Percentiles rank a stretch among this genome's conserved stretches.
These are phyloP conservation scores for Eutolmus rufibarbis DNA, from an alignment of 2,888 invertebrate species.

Conservation along the genomic window DNA sequence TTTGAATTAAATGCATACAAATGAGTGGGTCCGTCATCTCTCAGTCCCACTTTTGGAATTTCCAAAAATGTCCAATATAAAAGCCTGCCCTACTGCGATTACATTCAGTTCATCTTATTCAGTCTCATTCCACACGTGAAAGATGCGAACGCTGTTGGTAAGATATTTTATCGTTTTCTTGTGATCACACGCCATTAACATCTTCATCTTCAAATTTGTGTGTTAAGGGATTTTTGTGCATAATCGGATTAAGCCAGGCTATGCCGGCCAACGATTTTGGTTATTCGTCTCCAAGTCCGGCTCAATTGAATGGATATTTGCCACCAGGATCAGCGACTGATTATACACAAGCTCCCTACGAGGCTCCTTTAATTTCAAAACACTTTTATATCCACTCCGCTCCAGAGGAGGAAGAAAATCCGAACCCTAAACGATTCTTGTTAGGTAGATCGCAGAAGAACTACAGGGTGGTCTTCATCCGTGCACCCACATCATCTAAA, in stretches of 20 bases:
- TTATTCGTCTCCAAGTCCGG: neutral
- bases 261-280: constrained; percentile 3
- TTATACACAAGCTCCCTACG: constrained; percentile 7
- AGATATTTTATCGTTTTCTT: neutral
- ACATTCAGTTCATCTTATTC: neutral
- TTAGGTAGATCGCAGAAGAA: constrained; percentile 60
- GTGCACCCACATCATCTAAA: constrained; percentile 54
- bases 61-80: neutral
- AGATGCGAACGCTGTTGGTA: constrained; percentile 22
- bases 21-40: neutral
- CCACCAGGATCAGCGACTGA: constrained; percentile 34
- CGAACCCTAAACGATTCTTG: constrained; percentile 30
- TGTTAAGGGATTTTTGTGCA: constrained; percentile 27
- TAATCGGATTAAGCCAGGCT: constrained; percentile 34
- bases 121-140: neutral
- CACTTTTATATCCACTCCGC: constrained; percentile 62
- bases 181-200: neutral
- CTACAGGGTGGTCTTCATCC: constrained; percentile 62
- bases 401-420: constrained; percentile 58
- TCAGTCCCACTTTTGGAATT: neutral
- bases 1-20: neutral
- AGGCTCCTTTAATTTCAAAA: constrained; percentile 54
- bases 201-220: neutral
- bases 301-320: neutral
- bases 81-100: constrained; percentile 16